Evolutionary conservation across 2,113 vertebrate genomes (phyloP).

Genomic region (Lagopus muta): DNA sequence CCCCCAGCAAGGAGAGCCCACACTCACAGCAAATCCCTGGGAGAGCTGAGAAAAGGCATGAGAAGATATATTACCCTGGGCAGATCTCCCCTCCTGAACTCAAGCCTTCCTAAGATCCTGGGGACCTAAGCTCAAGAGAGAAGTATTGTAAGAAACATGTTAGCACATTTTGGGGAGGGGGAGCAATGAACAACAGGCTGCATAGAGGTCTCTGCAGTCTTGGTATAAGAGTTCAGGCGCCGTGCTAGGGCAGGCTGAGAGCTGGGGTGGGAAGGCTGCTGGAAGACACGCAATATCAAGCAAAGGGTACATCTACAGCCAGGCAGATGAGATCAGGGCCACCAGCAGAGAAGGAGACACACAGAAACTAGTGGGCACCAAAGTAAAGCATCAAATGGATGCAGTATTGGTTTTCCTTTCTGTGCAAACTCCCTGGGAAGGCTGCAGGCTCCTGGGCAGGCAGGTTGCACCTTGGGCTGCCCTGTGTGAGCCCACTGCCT

Average conservation of each 20-base stretch:
- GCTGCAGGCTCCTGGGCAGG: background rate
- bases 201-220: background rate
- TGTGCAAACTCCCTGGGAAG: background rate
- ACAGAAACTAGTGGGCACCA: constrained; percentile 5
- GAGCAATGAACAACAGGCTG: background rate
- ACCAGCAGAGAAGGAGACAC: constrained; percentile 45
- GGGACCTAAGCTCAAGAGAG: background rate
- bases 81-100: background rate
- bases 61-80: background rate
- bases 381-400: background rate
- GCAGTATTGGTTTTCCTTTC: background rate
- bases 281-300: background rate
- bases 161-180: background rate
- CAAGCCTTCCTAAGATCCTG: fast-evolving
- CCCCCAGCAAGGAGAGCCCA: background rate
- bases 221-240: background rate
- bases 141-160: background rate
- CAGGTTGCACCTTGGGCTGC: background rate
- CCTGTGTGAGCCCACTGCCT: background rate
- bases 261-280: background rate
- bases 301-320: background rate
- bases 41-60: background rate
- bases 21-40: background rate
- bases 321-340: constrained; percentile 19
- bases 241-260: background rate